phyloP scores from a whole-genome alignment of 2,888 invertebrate species.

The Leptinotarsa juncta region DNA sequence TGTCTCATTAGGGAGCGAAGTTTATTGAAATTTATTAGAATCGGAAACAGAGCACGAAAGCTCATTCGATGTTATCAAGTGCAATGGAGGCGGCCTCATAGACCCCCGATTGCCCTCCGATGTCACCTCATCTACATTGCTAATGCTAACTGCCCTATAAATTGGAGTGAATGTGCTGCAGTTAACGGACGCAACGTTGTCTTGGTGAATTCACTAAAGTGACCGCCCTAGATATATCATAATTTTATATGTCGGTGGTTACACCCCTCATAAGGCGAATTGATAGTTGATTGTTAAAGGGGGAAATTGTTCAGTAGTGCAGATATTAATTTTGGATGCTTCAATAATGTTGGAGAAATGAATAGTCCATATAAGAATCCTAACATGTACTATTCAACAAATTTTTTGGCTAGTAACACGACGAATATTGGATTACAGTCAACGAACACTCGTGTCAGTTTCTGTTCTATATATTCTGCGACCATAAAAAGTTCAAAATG shows the following conservation, averaged over 20 bases:
- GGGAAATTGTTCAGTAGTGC: background rate
- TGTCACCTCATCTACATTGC: slow-evolving; percentile 59
- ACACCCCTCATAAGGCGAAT: background rate
- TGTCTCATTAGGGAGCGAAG: slow-evolving; percentile 24
- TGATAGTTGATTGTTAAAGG: background rate
- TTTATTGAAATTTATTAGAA: slow-evolving; percentile 40
- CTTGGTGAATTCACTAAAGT: slow-evolving; percentile 49
- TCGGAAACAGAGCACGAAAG: slow-evolving; percentile 28
- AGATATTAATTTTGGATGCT: background rate
- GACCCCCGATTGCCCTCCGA: slow-evolving; percentile 40
- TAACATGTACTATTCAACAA: too few relatives aligned
- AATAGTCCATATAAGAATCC: too few relatives aligned
- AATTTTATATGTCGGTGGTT: slow-evolving; percentile 37
- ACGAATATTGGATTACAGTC: too few relatives aligned
- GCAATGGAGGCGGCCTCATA: slow-evolving; percentile 17
- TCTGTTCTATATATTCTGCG: too few relatives aligned
- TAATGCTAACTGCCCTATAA: slow-evolving; percentile 60
- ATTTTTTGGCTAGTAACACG: too few relatives aligned
- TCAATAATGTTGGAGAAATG: too few relatives aligned
- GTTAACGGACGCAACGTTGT: slow-evolving; percentile 52
- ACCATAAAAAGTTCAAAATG: too few relatives aligned
- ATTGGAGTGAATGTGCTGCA: slow-evolving; percentile 54
- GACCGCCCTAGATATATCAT: slow-evolving; percentile 50
- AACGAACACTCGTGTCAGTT: too few relatives aligned
- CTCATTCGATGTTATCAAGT: slow-evolving; percentile 28